phyloP scores from a whole-genome alignment of 2,888 invertebrate genomes.

The Andrena fulva region DNA sequence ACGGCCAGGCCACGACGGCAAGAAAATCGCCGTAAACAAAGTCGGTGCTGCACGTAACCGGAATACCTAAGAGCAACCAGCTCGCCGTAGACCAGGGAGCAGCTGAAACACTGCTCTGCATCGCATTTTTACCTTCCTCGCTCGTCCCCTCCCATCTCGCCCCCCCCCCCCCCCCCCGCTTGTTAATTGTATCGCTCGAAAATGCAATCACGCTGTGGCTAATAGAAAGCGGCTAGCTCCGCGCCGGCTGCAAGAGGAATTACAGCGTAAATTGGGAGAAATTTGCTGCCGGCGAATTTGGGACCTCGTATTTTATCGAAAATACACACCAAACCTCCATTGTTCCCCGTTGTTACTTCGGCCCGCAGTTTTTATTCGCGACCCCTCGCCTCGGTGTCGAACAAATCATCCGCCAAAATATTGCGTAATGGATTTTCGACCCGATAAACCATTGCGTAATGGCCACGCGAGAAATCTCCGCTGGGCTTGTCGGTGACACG shows the following conservation, averaged over 20 bases:
- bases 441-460: background rate
- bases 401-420: conserved; percentile 10
- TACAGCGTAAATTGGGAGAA: conserved; percentile 16
- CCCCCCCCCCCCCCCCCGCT: too few species aligned
- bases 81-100: background rate
- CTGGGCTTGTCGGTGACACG: background rate
- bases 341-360: background rate
- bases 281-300: conserved; percentile 6
- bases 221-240: background rate
- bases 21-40: conserved; percentile 68
- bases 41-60: conserved; percentile 26
- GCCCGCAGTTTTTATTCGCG: conserved; percentile 10
- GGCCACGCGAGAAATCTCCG: too few species aligned
- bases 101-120: background rate
- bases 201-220: conserved; percentile 10
- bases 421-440: conserved; percentile 33
- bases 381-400: background rate
- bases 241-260: background rate
- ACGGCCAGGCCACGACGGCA: conserved; percentile 52
- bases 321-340: background rate
- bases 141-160: too few species aligned
- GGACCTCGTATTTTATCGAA: conserved; percentile 14
- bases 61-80: conserved; percentile 32
- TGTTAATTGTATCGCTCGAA: conserved; percentile 7
- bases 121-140: background rate